Base-by-base conservation (phyloP, 2,113 vertebrate species). In the Ranitomeya variabilis region DNA sequence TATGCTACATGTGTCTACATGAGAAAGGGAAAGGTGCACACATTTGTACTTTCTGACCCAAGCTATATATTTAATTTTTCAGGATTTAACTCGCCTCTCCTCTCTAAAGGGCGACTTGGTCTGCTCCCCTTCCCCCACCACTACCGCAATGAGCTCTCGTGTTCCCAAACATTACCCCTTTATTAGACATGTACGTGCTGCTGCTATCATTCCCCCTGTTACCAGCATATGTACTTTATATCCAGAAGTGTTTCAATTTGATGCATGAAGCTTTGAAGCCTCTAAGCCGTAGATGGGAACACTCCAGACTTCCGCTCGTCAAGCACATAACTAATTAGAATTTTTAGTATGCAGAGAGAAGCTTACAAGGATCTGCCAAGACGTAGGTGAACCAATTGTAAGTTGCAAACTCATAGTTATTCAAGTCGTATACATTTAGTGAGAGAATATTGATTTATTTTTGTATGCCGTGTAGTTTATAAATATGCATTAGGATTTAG, bases 401-500 rank as follows among this genome's bases (percentile, higher is more conserved):
- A 85, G 88, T 88, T 87, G 92, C 87, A 82, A 18, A 26, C 78
- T 90, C 89, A 55, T 87, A 12, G 79, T 90, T 91, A 91, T 76
- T 91, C 66, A n/a, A 87, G 84, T 92, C 52, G 0, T 84, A 78
- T 85, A 86, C 89, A 87, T 86, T 90, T 90, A 84, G 89, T 16
- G 62, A 7, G 91, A 90, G 92, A 88, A 73, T 92, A 95, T 94
- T 93, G 95, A 95, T 95, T 95, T 90, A 80, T 90, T 91, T 93
- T 90, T 86, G 90, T 89, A 93, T 90, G 94, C 90, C 15, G 76
- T 90, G 90, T 88, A 55, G 66, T 91, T 92, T 92, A 95, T 95
- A 94, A 95, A 95, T 95, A 95, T 95, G 93, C 92, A 95, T 95
- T 91, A 95, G 92, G 91, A 91, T 92, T 90, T 90, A 90, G 62